Base-by-base conservation (phyloP, 1,140 invertebrate species). In the Drosophila azteca region DNA sequence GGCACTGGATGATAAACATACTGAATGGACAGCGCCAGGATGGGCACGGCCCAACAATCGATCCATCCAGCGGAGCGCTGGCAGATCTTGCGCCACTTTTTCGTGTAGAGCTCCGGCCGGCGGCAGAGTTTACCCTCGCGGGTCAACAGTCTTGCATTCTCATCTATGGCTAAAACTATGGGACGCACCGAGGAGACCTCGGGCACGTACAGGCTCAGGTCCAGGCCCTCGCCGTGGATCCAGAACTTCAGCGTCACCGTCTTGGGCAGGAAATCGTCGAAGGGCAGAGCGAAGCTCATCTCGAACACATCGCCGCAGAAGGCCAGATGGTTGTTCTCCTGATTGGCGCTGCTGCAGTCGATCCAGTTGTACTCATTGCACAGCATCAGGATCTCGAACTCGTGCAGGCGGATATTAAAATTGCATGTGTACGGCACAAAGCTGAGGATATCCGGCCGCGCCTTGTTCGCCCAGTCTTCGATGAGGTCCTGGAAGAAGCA, bases 361-460 rank as follows among this genome's bases (percentile, higher is more conserved):
- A 99, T 97, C 99, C 98, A 99, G 92, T 99, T 99, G 91, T 97
- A 97, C 90, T 99, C 97, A 93, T 99, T 99, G 66, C 97, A 96
- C 7, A 98, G 92, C 46, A 97, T 97, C 0, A 99, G 94, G 2
- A 99, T 93, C 92, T 99, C 98, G 93, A 99, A 99, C 90, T 99
- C 97, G 92, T 99, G 98, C 6, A 99, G 92, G 0, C 97, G 93
- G 44, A 99, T 93, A 73, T 95, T 96, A 75, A 99, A 96, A 90
- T 97, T 96, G 95, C 97, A 99, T 0, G 98, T 99, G 91, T 99
- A 99, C 11, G 99, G 99, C 24, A 99, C 96, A 93, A 99, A 99
- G 88, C 96, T 95, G 49, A 98, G 93, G 50, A 99, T 94, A 92
- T 99, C 99, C 1, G 98, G 97, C 5, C 95, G 93, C 1, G 95